Base-by-base conservation (phyloP, 2,113 vertebrate species). In the Rhinolophus sinicus region DNA sequence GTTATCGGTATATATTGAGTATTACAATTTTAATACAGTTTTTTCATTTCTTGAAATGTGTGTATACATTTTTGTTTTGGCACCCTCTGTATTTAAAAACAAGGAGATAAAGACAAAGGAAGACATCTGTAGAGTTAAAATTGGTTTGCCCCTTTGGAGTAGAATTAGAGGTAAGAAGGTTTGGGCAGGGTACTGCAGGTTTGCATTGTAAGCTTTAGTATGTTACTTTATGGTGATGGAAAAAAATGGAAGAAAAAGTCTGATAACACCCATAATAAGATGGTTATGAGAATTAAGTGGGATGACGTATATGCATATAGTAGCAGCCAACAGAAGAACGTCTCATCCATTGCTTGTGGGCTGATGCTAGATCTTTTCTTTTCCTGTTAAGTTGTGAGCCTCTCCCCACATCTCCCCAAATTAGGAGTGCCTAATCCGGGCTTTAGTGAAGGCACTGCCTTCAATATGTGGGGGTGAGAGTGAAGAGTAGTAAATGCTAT, bases 131-230 rank as follows among this genome's bases (percentile, higher is more conserved):
- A 40, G 50, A 64, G 26, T 82, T 65, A 60, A 56, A 80, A 50
- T 35, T 77, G 21, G 15, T 58, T 92, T 90, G 62, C 69, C 28
- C 88, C 8, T 64, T 3, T 89, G 40, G 30, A 58, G 13, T 52
- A 80, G 35, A 30, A 47, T 35, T 67, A 30, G 21, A 47, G 7
- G 3, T 95, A 11, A 77, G 70, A 76, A 67, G 52, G 30, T 26
- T 56, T 52, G 64, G 52, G 12, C 15, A 85, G 35, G 40, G 8
- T 11, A 12, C 38, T 88, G 3, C 4, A n/a, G 10, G 21, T 82
- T 84, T 90, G 90, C 56, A 64, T 64, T 92, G 22, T 62, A 87
- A 73, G 19, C 11, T 92, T 89, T 88, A 78, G 14, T 77, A 28
- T 88, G 38, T 70, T 70, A 75, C 54, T 93, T 91, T 64, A 16